These are phyloP conservation scores for Tipula lateralis DNA, from an alignment of 2,888 invertebrate species.

Conservation along the genomic window DNA sequence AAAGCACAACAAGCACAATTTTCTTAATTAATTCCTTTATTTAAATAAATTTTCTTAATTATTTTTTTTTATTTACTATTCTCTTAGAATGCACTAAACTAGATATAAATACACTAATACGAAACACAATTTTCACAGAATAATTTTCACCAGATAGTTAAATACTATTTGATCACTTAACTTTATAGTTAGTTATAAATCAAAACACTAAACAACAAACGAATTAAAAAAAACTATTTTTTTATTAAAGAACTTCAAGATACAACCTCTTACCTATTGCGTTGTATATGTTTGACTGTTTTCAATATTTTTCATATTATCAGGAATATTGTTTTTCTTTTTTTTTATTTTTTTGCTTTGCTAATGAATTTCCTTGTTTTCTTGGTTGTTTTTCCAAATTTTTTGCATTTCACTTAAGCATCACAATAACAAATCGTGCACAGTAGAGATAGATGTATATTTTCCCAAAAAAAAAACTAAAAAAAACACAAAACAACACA, in stretches of 20 bases:
- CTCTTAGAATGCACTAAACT: not conserved
- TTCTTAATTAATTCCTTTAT: not conserved
- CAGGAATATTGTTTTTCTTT: not conserved
- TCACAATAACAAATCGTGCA: not conserved
- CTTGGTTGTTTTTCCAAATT: not conserved
- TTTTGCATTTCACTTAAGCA: slow-evolving; percentile 19
- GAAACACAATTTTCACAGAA: not conserved
- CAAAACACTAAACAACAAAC: not conserved
- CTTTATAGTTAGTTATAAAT: not conserved
- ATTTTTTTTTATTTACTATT: not conserved
- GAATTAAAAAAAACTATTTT: not conserved
- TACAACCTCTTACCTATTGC: slow-evolving; percentile 24
- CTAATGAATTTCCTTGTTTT: slow-evolving; percentile 11
- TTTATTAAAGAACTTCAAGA: not conserved
- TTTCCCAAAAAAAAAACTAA: not conserved
- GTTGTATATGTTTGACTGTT: slow-evolving; percentile 19
- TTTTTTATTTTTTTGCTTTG: not conserved
- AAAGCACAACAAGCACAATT: not conserved
- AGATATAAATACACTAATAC: not conserved
- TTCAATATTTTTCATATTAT: slow-evolving; percentile 11
- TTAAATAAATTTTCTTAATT: not conserved
- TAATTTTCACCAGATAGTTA: not conserved
- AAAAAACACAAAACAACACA: not conserved
- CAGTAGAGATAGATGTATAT: slow-evolving; percentile 14
- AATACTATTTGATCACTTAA: not conserved